A percentile compares a stretch with the other conserved stretches of the same genome.
Evolutionary conservation across 2,113 vertebrate genomes (phyloP).

Genomic region (Naja naja): DNA sequence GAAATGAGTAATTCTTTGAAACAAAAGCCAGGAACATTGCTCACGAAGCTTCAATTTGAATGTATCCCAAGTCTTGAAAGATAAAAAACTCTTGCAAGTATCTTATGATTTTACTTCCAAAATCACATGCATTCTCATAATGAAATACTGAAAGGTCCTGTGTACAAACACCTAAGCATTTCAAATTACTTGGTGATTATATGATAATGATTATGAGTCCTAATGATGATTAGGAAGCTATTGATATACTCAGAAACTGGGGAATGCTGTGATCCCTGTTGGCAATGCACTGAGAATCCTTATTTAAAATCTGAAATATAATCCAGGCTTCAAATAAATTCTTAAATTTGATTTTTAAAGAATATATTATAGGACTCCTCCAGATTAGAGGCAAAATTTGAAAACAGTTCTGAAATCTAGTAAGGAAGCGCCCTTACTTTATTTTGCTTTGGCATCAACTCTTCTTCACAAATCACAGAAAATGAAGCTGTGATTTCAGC

Average conservation of each 20-base stretch:
- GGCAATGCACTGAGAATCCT: background rate
- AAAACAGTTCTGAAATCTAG: slow-evolving; percentile 40
- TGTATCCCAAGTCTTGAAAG: background rate
- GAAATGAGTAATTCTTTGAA: background rate
- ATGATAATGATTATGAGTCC: background rate
- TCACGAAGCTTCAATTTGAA: background rate
- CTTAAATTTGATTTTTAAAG: background rate
- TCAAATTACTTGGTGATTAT: background rate
- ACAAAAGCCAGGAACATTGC: background rate
- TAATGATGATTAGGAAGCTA: background rate
- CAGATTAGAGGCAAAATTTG: slow-evolving; percentile 32
- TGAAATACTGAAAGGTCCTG: background rate
- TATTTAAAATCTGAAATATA: background rate
- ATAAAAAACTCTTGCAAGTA: background rate
- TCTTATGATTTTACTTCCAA: background rate
- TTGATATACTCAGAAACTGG: background rate
- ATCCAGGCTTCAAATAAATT: background rate
- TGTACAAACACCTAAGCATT: background rate
- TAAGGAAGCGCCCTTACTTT: slow-evolving; percentile 21
- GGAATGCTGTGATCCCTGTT: background rate
- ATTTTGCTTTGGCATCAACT: slow-evolving; percentile 52
- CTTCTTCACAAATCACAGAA: slow-evolving; percentile 12
- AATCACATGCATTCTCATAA: background rate
- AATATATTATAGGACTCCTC: slow-evolving; percentile 28
- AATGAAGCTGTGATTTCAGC: slow-evolving; percentile 39